Conservation (phyloP, 2,888 invertebrate species). For the Nezara viridula region DNA sequence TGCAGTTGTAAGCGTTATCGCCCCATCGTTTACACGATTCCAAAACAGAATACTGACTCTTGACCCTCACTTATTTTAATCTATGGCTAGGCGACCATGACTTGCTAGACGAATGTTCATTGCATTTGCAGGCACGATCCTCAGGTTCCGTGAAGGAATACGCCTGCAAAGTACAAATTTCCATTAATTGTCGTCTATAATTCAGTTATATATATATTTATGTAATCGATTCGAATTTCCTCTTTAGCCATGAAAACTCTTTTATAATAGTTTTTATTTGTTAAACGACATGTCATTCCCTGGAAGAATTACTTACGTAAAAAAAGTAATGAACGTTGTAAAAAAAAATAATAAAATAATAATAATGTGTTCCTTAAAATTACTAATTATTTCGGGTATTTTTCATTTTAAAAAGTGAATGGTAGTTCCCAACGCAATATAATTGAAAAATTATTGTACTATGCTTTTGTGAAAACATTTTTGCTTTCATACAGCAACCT, state of each 20-base stretch:
- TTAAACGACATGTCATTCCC: too few relatives aligned
- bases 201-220: neutral
- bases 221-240: neutral
- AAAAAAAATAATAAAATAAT: too few relatives aligned
- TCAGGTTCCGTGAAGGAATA: neutral
- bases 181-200: neutral
- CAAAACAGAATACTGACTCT: constrained; percentile 19
- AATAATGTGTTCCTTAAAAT: too few relatives aligned
- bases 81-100: neutral
- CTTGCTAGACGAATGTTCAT: constrained; percentile 33
- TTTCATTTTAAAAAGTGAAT: too few relatives aligned
- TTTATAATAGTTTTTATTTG: neutral
- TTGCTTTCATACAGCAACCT: too few relatives aligned
- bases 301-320: too few relatives aligned
- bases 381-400: too few relatives aligned
- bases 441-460: too few relatives aligned
- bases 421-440: too few relatives aligned
- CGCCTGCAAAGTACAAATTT: neutral
- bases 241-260: neutral
- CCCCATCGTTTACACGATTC: constrained; percentile 36
- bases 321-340: too few relatives aligned
- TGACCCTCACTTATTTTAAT: constrained; percentile 33
- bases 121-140: constrained; percentile 9
- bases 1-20: constrained; percentile 25
- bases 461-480: too few relatives aligned